Base-by-base conservation (phyloP, 2,113 vertebrate species). In the Siniperca knerii region DNA sequence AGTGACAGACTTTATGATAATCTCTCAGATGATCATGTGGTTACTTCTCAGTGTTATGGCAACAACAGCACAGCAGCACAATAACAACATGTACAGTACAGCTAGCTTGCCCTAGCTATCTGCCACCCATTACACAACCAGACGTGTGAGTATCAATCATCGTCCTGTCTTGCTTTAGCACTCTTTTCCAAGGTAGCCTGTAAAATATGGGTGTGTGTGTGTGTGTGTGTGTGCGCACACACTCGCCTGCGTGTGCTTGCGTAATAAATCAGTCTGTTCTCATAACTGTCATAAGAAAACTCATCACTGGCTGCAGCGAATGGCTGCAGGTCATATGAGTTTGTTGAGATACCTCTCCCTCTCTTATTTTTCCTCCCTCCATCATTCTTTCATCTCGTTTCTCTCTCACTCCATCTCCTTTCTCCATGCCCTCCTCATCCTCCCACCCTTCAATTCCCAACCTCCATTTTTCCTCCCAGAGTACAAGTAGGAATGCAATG, bases 251-350 rank as follows among this genome's bases (percentile, higher is more conserved):
- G 4, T 44, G 25, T 8, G 4, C 37, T 40, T 65, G 55, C 29
- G 25, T 79, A 44, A 83, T 92, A 81, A 89, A 85, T 91, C 79
- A 81, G 66, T 83, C 74, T 81, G 80, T 73, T 83, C 68, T 75
- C 77, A 76, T 83, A 87, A 85, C 76, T 79, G 85, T 87, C 79
- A 61, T 12, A n/a, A 74, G 84, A 61, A 86, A 88, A 80, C 75
- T 84, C 86, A 78, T 84, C 85, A 79, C 62, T 29, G 68, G 77
- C 83, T 79, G 73, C 4, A 4, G 65, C 67, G 42, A 87, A 90
- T 60, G 72, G 83, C 88, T 78, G 71, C 58, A 69, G 84, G 87
- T 88, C 69, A 42, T 74, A 58, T 58, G 16, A 77, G 81, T 87
- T 75, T 71, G 68, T 67, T 50, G 71, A 81, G 67, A 83, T 72